phyloP scores from a whole-genome alignment of 1,140 invertebrate species.

The Papilio helenus region DNA sequence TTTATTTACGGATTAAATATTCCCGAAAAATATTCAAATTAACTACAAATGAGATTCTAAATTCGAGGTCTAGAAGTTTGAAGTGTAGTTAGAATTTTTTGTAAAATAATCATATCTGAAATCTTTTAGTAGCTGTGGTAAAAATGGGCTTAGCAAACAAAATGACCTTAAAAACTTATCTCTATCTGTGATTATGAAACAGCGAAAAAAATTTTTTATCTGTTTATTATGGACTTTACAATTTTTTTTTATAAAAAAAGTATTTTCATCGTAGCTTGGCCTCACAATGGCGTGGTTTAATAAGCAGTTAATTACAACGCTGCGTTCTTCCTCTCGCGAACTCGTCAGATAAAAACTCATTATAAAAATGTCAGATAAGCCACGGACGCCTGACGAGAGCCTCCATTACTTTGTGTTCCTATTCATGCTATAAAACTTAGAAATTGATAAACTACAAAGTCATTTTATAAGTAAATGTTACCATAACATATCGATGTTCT shows the following conservation, averaged over 20 bases:
- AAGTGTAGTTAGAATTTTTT: no score
- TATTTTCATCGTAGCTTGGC: constrained; percentile 1
- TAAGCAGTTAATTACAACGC: constrained; percentile 35
- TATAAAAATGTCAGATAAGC: constrained; percentile 40
- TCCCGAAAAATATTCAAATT: neutral
- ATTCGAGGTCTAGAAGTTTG: neutral
- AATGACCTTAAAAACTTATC: no score
- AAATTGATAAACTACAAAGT: constrained; percentile 18
- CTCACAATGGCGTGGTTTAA: constrained; percentile 26
- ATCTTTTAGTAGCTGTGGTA: no score
- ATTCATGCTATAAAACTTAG: neutral
- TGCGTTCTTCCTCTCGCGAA: constrained; percentile 18
- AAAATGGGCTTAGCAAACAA: no score
- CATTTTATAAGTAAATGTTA: neutral
- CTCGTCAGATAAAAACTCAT: constrained; percentile 39
- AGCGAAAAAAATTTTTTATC: no score
- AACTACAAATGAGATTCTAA: neutral
- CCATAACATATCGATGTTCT: neutral
- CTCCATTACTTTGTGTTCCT: constrained; percentile 13
- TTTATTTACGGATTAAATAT: neutral
- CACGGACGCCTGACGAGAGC: constrained; percentile 18
- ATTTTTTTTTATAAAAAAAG: neutral
- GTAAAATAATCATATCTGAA: no score
- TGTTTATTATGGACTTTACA: no score
- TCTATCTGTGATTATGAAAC: no score